Evolutionary conservation across 2,797 vertebrate species (phyloP), one percentile per base, ranked within the genome.

Genomic region (Phalloptychus januarius): DNA sequence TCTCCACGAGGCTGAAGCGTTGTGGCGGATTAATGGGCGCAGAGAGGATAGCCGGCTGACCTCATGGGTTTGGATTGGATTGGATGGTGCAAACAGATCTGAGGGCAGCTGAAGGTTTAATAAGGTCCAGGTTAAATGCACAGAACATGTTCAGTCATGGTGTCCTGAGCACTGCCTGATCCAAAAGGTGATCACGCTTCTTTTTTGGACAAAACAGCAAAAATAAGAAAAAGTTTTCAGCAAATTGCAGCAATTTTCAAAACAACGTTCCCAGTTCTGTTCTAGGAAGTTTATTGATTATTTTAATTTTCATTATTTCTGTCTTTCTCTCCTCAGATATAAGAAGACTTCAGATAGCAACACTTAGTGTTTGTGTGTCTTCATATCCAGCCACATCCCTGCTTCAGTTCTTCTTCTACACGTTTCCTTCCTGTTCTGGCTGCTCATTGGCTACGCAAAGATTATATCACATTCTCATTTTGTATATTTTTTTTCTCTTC

Each of bases 391-490:
- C 82, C 81, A 52, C 72, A 77, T 76, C 77, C 76, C 44, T 1
- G 45, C 88, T 74, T 76, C 77, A 76, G 38, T 1, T 46, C 89
- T 74, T 86, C 80, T 94, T 94, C 91, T 94, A 89, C 92, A 91
- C 4, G 86, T 92, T 91, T 61, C 78, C 86, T 89, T 85, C 83
- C 87, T 85, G 73, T 72, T 72, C 75, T 83, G 89, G 79, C 79
- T 85, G 69, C 67, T 74, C 45, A 44, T 87, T 89, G 69, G 75
- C 82, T 85, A 83, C 83, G 79, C 58, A 38, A 81, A 83, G 84
- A 87, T 82, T 87, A 86, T 95, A 94, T 95, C 93, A 94, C 93
- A 90, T 89, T 92, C 83, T 93, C 72, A 74, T 89, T 88, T 85
- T 92, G 87, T 94, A 91, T 91, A 81, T 88, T 93, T 94, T 92